Conservation (phyloP, 53 echinoderm and acorn worm species). For the Apostichopus leukothele region DNA sequence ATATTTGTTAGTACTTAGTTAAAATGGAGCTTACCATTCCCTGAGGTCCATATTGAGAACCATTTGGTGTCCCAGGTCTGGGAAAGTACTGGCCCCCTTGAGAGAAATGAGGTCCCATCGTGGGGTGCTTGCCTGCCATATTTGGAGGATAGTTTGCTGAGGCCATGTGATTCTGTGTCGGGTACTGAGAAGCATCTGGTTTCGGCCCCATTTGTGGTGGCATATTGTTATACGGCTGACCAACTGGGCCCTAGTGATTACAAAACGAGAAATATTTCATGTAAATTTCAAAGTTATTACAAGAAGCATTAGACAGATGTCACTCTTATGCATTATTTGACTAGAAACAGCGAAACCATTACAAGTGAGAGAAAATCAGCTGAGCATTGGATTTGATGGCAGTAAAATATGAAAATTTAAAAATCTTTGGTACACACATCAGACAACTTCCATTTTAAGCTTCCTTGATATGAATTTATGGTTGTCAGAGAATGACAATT, state of each 20-base stretch:
- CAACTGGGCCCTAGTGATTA: conserved; percentile 22
- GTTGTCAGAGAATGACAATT: no score
- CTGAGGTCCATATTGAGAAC: conserved; percentile 68
- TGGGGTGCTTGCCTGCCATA: conserved; percentile 42
- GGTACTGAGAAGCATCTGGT: conserved; percentile 58
- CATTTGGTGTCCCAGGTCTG: conserved; percentile 63
- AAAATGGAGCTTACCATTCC: conserved; percentile 20
- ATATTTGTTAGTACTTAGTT: neutral
- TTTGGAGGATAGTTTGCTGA: conserved; percentile 31
- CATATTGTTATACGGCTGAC: conserved; percentile 33
- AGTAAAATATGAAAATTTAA: no score
- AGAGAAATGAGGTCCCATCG: conserved; percentile 46
- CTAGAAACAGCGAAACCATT: no score
- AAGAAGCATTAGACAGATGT: no score
- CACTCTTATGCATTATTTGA: no score
- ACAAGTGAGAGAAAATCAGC: no score
- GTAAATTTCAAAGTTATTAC: neutral
- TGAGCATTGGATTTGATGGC: no score
- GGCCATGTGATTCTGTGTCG: conserved; percentile 58
- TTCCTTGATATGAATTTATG: no score
- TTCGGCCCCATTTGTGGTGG: conserved; percentile 51
- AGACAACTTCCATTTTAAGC: no score
- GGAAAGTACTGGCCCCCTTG: conserved; percentile 75
- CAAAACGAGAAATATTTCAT: neutral
- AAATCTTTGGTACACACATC: no score